phyloP scores from a whole-genome alignment of 2,797 vertebrate species.

The Cuniculus paca region DNA sequence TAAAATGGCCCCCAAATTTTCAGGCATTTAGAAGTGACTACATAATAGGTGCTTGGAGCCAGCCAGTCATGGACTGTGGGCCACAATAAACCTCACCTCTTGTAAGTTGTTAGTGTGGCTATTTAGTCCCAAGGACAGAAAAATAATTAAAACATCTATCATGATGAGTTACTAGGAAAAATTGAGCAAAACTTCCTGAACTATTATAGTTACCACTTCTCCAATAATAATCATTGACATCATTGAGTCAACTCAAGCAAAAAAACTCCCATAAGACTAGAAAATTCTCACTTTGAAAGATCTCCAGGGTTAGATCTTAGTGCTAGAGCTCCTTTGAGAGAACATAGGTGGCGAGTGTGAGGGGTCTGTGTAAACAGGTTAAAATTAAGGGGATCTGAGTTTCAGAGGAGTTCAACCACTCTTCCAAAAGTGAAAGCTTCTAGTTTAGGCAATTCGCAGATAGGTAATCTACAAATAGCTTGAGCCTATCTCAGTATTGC shows the following conservation, averaged over 20 bases:
- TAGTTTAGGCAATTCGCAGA: neutral
- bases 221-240: neutral
- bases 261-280: neutral
- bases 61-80: neutral
- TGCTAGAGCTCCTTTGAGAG: neutral
- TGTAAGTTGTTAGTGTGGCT: neutral
- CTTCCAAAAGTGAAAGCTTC: neutral
- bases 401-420: neutral
- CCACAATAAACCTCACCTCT: neutral
- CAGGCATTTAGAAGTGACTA: neutral
- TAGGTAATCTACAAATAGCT: neutral
- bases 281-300: neutral
- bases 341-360: fast-evolving
- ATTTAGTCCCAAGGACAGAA: neutral
- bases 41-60: neutral
- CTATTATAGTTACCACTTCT: neutral
- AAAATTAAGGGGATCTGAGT: neutral
- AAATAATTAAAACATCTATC: neutral
- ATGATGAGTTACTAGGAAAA: neutral
- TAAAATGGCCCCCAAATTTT: neutral
- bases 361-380: neutral
- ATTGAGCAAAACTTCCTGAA: neutral
- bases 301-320: neutral
- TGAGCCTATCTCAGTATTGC: neutral
- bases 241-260: neutral